Conservation (phyloP, 2,113 vertebrate genomes). For the Blennius ocellaris region DNA sequence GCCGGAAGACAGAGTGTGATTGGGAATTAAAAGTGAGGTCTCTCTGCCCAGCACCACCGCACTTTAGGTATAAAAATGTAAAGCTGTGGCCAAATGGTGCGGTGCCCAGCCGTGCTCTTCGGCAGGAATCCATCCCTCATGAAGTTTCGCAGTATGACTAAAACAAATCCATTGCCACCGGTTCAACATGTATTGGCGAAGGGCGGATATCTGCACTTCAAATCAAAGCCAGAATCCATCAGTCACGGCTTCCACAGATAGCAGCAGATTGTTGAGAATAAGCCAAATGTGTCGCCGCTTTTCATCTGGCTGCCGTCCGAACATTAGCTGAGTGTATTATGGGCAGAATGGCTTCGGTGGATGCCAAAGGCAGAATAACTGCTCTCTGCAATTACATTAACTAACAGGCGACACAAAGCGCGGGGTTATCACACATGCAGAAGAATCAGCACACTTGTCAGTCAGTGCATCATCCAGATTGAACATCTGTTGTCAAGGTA, state of each 20-base stretch:
- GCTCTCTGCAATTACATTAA: conserved; percentile 52
- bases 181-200: not conserved
- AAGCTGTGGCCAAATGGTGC: conserved; percentile 14
- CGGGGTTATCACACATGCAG: not conserved
- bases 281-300: conserved; percentile 32
- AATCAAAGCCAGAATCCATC: conserved; percentile 31
- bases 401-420: not conserved
- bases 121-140: conserved; percentile 18
- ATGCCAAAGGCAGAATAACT: conserved; percentile 13
- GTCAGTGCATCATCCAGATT: not conserved
- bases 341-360: conserved; percentile 24
- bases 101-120: not conserved
- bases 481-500: conserved; percentile 24
- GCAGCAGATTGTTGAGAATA: conserved; percentile 24
- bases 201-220: conserved; percentile 11
- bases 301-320: conserved; percentile 16
- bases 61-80: conserved; percentile 13
- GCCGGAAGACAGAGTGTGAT: conserved; percentile 6
- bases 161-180: not conserved
- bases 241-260: not conserved
- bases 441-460: not conserved
- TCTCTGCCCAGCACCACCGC: conserved; percentile 21
- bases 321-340: conserved; percentile 22
- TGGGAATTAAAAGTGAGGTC: conserved; percentile 18
- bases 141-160: conserved; percentile 7